Base-by-base conservation (phyloP, 2,797 vertebrate species). In the Acanthis flammea region DNA sequence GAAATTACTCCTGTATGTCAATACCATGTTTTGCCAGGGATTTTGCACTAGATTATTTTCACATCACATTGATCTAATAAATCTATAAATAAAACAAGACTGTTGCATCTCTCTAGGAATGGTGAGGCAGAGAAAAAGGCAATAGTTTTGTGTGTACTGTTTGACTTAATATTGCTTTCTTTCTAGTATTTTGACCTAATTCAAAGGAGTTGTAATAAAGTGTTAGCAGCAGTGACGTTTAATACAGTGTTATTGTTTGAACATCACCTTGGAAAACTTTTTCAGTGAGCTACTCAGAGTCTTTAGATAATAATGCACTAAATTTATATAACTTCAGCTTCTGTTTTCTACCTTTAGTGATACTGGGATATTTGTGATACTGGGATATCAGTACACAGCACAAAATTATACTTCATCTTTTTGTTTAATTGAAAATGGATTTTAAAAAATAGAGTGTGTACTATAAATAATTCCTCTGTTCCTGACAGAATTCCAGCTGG, bases 401-500 rank as follows among this genome's bases (percentile, higher is more conserved):
- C 4, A 81, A 86, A 89, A 21, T 35, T 39, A 60, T 67, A 8
- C 12, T 78, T 5, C 2, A 33, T 41, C 4, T 74, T 90, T 47
- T 62, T 53, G 66, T 55, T 87, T 90, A 45, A 76, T 70, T 65
- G 37, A 31, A 70, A 70, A 45, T 68, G 10, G 3, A 8, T 41
- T 24, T 19, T 24, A 63, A 88, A 67, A 58, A 54, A 18, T 41
- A 72, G 13, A 89, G 19, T 37, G 27, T 90, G 15, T 72, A 12
- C 63, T 39, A 50, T 68, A 71, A 93, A 37, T 60, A 44, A 50
- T 75, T 93, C 87, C 82, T 76, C 6, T 88, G 31, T 85, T 88
- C 90, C 65, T 50, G 60, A 92, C 95, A 98, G 97, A 97, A 97
- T 98, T 91, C 92, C 97, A 95, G 76, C 51, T 9, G 93, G 91